Percentiles rank a stretch among this genome's conserved stretches.
Evolutionary conservation across 2,888 invertebrate genomes (phyloP).

Genomic region (Eudasyphora cyanicolor): DNA sequence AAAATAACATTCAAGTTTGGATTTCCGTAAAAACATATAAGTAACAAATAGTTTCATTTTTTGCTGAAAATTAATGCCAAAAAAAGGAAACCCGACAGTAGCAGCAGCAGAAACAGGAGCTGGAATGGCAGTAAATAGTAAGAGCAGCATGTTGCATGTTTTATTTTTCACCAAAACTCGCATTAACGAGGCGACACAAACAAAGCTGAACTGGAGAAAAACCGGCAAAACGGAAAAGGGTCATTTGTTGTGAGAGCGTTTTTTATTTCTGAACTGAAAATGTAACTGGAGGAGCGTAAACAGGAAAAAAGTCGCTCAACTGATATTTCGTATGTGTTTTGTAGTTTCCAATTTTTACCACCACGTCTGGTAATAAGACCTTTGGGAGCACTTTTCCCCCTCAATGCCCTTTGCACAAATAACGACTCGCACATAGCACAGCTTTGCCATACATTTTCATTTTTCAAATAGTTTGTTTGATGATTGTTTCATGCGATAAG

Average conservation of each 20-base stretch:
- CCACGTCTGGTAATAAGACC: constrained; percentile 48
- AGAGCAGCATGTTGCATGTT: constrained; percentile 27
- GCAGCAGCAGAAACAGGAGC: not conserved
- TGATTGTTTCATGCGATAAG: not conserved
- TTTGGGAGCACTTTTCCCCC: constrained; percentile 29
- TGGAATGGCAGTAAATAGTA: not conserved
- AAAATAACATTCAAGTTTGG: not conserved
- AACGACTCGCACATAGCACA: not conserved
- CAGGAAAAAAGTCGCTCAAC: not conserved
- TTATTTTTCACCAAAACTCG: constrained; percentile 23
- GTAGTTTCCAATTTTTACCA: constrained; percentile 39
- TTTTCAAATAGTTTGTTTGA: constrained; percentile 21
- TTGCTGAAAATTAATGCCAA: not conserved
- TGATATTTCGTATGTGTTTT: constrained; percentile 25
- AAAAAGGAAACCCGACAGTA: not conserved
- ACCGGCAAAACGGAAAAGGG: constrained; percentile 26
- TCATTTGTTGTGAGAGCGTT: constrained; percentile 18
- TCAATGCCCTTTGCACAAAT: not conserved
- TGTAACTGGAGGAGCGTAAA: not conserved
- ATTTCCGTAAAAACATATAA: not conserved
- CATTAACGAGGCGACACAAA: constrained; percentile 8
- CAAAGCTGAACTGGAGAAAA: not conserved
- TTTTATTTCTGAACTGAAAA: not conserved
- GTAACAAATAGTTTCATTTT: constrained; percentile 5
- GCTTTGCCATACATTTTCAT: not conserved